Base-by-base conservation (phyloP, 2,888 invertebrate genomes). In the Dasysyrphus albostriatus region DNA sequence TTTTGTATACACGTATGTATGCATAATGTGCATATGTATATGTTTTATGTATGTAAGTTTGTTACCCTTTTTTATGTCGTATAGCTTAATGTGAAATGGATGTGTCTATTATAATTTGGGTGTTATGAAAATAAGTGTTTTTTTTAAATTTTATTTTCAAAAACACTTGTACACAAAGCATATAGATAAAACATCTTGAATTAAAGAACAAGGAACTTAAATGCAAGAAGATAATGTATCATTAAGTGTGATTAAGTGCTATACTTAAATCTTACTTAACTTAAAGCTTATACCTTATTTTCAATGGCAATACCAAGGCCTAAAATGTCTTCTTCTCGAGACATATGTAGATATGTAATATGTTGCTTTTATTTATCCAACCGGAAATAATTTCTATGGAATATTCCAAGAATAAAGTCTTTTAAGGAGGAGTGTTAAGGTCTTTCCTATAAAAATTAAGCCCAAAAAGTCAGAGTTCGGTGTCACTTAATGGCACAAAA, bases 21-120 rank as follows among this genome's bases (percentile, higher is more conserved):
- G 0, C 0, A 16, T 34, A 16, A 34, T 34, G 2, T 39, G 3
- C 24, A 24, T 39, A 56, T 16, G n/a, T 24, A 29, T 14, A 10
- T 37, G 7, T 6, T 16, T 2, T 12, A 12, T 61, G 14, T 42
- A 14, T 44, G 42, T n/a, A 42, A 42, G n/a, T 24, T 14, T 34
- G 34, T 58, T 10, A 34, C 34, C 56, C 56, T 56, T 32, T n/a
- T 19, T 14, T 24, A 42, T 7, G 24, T 8, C 24, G 42, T 39
- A 12, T 59, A 47, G 37, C 49, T 49, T 49, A 19, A 49, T 67
- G 34, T 7, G 5, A 19, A 67, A 67, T 67, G 32, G 16, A 65
- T 32, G 47, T 65, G 34, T 47, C 47, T 65, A 65, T 67, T 49
- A 67, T 67, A 67, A 67, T 67, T 67, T 67, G 67, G 47, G 16